Conservation (phyloP, 2,113 vertebrate species). For the Pseudorasbora parva region DNA sequence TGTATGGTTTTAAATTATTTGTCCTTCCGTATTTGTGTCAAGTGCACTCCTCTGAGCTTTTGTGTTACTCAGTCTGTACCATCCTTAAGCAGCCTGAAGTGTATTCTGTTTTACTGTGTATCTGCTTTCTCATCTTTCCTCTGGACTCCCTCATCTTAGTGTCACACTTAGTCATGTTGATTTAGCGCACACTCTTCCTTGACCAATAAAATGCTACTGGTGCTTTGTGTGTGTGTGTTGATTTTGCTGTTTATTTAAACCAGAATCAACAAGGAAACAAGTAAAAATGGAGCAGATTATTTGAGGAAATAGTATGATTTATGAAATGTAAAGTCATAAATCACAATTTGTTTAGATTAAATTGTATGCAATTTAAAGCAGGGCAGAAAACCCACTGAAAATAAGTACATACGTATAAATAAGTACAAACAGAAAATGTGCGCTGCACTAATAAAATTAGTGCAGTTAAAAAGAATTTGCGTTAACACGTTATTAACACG, state of each 20-base stretch:
- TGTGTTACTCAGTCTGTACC: not conserved
- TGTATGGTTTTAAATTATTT: not conserved
- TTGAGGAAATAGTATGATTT: too few species aligned
- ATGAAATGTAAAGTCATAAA: too few species aligned
- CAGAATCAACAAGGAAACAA: not conserved
- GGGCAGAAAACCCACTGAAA: too few species aligned
- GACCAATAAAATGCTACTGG: not conserved
- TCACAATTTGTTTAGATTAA: too few species aligned
- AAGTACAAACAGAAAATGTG: too few species aligned
- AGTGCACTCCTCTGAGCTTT: slow-evolving; percentile 1
- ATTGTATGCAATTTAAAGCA: too few species aligned
- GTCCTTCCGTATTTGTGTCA: not conserved
- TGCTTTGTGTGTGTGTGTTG: not conserved
- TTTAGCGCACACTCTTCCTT: slow-evolving; percentile 35
- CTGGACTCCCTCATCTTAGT: slow-evolving; percentile 33
- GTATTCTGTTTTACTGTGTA: slow-evolving; percentile 36
- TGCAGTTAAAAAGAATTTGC: too few species aligned
- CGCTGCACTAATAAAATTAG: too few species aligned
- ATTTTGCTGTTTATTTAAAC: not conserved
- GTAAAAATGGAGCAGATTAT: not conserved
- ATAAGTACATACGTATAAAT: too few species aligned
- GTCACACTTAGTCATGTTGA: slow-evolving; percentile 47
- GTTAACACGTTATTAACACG: too few species aligned
- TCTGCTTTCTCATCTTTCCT: slow-evolving; percentile 41
- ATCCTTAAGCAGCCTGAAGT: slow-evolving; percentile 33